A percentile compares a stretch with the other conserved stretches of the same genome.
Evolutionary conservation across 2,888 invertebrate genomes (phyloP).

Genomic region (Anoplius nigerrimus): DNA sequence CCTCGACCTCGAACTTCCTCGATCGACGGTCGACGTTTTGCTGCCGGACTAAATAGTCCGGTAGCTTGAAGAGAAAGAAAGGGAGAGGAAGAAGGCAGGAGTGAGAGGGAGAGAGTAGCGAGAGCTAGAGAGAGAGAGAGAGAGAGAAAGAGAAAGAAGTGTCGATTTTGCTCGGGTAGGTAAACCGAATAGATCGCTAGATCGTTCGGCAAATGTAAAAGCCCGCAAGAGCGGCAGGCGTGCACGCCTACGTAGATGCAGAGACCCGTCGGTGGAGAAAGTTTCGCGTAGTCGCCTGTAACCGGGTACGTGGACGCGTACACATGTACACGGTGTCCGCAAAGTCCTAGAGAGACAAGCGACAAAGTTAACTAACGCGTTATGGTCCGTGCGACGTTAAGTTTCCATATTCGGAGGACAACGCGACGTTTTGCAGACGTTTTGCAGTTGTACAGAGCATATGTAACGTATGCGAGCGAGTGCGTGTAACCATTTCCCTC

Average conservation of each 20-base stretch:
- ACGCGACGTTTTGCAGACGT: no score
- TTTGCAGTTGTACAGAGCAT: no score
- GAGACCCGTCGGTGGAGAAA: slow-evolving; percentile 52
- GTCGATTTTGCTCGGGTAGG: not conserved
- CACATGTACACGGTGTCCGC: not conserved
- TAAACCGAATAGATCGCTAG: slow-evolving; percentile 10
- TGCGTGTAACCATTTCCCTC: no score
- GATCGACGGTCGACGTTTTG: not conserved
- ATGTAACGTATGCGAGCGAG: no score
- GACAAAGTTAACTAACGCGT: no score
- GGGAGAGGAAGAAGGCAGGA: not conserved
- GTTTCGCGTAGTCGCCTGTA: slow-evolving; percentile 43
- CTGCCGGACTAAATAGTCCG: not conserved
- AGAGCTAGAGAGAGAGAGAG: not conserved
- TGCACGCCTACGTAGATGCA: slow-evolving; percentile 47
- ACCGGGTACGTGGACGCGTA: slow-evolving; percentile 2
- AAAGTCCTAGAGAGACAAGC: not conserved
- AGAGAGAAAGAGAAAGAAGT: not conserved
- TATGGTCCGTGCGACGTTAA: no score
- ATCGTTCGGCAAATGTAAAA: slow-evolving; percentile 30
- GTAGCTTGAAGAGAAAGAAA: not conserved
- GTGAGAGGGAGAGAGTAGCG: not conserved
- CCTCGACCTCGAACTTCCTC: slow-evolving; percentile 42
- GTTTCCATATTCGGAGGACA: no score
- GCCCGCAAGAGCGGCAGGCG: not conserved